Percentiles rank a stretch among this genome's conserved stretches.
Evolutionary conservation across 2,797 vertebrate genomes (phyloP).

Genomic region (Enteromius anoplus): DNA sequence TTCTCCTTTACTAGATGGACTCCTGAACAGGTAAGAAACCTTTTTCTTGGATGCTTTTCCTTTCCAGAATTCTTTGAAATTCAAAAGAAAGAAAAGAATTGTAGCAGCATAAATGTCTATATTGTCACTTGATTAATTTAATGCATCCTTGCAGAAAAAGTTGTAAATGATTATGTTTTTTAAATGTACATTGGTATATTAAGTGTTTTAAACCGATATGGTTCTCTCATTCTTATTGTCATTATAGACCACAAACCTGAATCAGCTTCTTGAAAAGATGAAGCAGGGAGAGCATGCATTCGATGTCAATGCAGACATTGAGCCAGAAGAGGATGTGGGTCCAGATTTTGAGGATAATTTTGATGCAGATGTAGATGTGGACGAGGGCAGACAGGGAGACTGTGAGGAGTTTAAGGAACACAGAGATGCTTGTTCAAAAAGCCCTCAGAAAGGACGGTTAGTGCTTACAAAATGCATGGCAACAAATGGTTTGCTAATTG

Average conservation of each 20-base stretch:
- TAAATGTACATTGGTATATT: not conserved
- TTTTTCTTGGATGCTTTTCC: not conserved
- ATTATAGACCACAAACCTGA: slow-evolving; percentile 83
- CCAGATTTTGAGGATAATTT: slow-evolving; percentile 75
- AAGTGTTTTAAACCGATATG: not conserved
- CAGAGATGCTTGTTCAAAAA: slow-evolving; percentile 71
- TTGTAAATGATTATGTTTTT: not conserved
- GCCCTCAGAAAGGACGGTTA: slow-evolving; percentile 72
- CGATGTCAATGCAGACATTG: slow-evolving; percentile 80
- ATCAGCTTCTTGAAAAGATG: slow-evolving; percentile 88
- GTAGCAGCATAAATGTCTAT: not conserved
- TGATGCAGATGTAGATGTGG: slow-evolving; percentile 76
- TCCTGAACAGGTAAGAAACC: slow-evolving; percentile 77
- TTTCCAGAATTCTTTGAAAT: not conserved
- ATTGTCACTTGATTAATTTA: not conserved
- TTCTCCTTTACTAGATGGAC: slow-evolving; percentile 91
- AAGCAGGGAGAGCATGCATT: slow-evolving; percentile 87
- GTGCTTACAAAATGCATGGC: slow-evolving; percentile 42
- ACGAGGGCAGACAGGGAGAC: slow-evolving; percentile 64
- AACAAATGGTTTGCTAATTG: slow-evolving; percentile 1
- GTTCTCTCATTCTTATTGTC: not conserved
- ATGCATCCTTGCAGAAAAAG: not conserved
- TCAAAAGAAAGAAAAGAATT: not conserved
- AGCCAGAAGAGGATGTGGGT: slow-evolving; percentile 70
- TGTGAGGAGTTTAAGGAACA: slow-evolving; percentile 70